Conservation (phyloP, 1,140 invertebrate genomes). For the Teleopsis dalmanni region DNA sequence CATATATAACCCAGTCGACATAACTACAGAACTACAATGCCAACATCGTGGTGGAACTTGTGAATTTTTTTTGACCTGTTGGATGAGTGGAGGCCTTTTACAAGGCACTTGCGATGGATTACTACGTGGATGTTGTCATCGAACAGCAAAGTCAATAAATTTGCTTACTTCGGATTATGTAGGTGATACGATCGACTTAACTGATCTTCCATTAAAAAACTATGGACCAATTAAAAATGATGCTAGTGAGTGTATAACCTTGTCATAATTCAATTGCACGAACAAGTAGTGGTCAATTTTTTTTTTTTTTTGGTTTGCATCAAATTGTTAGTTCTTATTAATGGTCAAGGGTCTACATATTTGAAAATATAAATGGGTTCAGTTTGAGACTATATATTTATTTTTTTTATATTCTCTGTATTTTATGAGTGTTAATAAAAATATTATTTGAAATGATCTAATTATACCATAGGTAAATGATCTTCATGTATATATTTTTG, state of each 20-base stretch:
- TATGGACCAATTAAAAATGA: conserved; percentile 67
- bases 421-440: too few relatives aligned
- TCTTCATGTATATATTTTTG: too few relatives aligned
- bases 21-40: conserved; percentile 46
- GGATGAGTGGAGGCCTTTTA: conserved; percentile 81
- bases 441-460: too few relatives aligned
- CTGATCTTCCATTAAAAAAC: conserved; percentile 45
- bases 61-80: conserved; percentile 88
- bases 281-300: not conserved
- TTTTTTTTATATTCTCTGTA: too few relatives aligned
- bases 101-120: conserved; percentile 77
- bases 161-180: conserved; percentile 45
- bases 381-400: too few relatives aligned
- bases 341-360: too few relatives aligned
- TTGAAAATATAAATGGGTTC: too few relatives aligned
- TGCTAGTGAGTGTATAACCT: conserved; percentile 55
- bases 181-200: conserved; percentile 40
- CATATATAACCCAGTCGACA: conserved; percentile 34
- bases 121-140: conserved; percentile 81
- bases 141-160: conserved; percentile 64
- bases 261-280: not conserved
- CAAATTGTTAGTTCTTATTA: too few relatives aligned
- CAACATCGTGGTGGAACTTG: conserved; percentile 69
- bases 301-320: too few relatives aligned
- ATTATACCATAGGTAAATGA: too few relatives aligned